Base-by-base conservation (phyloP, 2,113 vertebrate species). In the Gallinago media region DNA sequence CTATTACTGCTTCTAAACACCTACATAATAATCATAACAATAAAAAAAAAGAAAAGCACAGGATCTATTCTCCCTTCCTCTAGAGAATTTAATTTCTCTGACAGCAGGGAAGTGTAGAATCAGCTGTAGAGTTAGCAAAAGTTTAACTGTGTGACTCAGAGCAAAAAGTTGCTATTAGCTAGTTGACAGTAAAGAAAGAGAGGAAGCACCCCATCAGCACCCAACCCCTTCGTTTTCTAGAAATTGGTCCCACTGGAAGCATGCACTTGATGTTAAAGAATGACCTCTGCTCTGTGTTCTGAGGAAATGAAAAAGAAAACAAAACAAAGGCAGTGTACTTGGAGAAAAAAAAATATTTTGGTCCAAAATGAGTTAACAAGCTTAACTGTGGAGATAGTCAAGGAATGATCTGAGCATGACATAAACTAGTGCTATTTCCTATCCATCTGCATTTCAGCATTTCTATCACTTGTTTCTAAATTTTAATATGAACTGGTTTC, bases 201-300 rank as follows among this genome's bases (percentile, higher is more conserved):
- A 14, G 11, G 3, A 21, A 85, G 18, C 36, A 68, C 2, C 14
- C 38, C 29, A 54, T 32, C 72, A 66, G 8, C 22, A 80, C 31
- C 50, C 68, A 84, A 55, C 40, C 8, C 8, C 18, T 68, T 65
- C 34, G 42, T 22, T 42, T 93, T 78, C 52, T 75, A 75, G 80
- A 94, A 96, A 94, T 25, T 95, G 65, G 31, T 92, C 83, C 94
- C 83, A 63, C 12, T 88, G 88, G 68, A 96, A 96, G 52, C 9
- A 47, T 44, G n/a, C 8, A 94, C 15, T 81, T 75, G 49, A 54
- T 84, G 22, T 68, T 78, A 81, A 89, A 88, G 88, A 23, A 61
- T 50, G 15, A 87, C 56, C 65, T 86, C 61, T 96, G 31, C 44
- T 84, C 32, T 4, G 1, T 52, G 49, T 56, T 93, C 29, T 36